Base-by-base conservation (phyloP, 64 coral and sea anemone species). In the Pachyseris speciosa region DNA sequence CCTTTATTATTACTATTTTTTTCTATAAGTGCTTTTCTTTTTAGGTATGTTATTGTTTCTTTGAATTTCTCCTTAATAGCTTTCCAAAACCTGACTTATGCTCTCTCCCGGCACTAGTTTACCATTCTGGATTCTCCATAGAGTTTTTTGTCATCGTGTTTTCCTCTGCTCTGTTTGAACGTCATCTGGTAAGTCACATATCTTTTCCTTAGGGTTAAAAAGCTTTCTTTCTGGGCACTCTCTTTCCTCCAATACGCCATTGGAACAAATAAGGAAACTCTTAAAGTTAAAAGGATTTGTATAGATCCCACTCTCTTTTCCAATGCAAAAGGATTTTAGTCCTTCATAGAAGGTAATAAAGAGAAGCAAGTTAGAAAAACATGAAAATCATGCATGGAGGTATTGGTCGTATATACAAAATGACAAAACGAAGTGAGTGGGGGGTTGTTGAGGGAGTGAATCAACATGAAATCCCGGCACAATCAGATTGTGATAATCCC, bases 141-240 rank as follows among this genome's bases (percentile, higher is more conserved):
- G n/a, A 20, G 4, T 8, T 59, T 59, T 59, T 59, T n/a, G 13
- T n/a, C 22, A 17, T 59, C 53, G 4, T 74, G 4, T 11, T 47
- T 59, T 83, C 68, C 31, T 85, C 36, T 53, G 30, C 57, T 78
- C 64, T 38, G 30, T 64, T 16, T 71, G 20, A 22, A 3, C 29
- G 7, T 92, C 19, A 33, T 44, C 83, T 31, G 78, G 64, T 48
- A 84, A 6, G 49, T 95, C 94, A 53, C 94, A 96, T 53, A 96
- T 75, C 78, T 92, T 96, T 75, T 96, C 90, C 72, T 78, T 92
- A 9, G 77, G 77, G 15, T 96, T 88, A 39, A 96, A 96, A 1
- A 89, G 31, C 32, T 67, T 49, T 0, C 33, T 75, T 3, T 69
- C 29, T 17, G 90, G 45, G 43, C 94, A 95, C 13, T 87, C 67